These are phyloP conservation scores for Ptychobarbus kaznakovi DNA, from an alignment of 2,797 vertebrate genomes.

Conservation along the genomic window DNA sequence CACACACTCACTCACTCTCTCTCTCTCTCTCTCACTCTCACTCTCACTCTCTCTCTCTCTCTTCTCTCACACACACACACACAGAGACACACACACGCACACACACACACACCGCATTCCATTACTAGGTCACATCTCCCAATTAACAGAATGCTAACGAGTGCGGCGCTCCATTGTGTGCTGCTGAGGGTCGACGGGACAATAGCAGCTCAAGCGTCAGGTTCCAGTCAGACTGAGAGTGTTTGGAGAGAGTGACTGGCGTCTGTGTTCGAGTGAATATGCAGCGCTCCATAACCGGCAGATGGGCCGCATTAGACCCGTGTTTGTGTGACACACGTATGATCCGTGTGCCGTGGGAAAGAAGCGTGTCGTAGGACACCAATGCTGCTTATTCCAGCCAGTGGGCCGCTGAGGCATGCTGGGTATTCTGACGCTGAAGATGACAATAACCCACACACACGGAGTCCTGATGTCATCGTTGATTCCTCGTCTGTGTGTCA, in stretches of 20 bases:
- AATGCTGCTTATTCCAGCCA: constrained; percentile 84
- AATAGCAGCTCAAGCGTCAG: constrained; percentile 50
- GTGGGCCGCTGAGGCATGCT: constrained; percentile 87
- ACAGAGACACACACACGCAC: constrained; percentile 48
- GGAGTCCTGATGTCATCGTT: constrained; percentile 42
- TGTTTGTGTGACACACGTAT: constrained; percentile 40
- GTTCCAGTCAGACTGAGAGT: not conserved
- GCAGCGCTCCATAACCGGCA: constrained; percentile 24
- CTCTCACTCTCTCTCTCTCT: too few species aligned
- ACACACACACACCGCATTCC: constrained; percentile 57
- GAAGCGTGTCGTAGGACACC: constrained; percentile 85
- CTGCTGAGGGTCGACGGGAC: constrained; percentile 62
- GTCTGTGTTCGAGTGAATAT: not conserved
- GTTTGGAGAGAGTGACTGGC: not conserved
- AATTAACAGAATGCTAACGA: constrained; percentile 80
- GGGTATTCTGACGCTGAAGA: constrained; percentile 76
- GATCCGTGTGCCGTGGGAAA: constrained; percentile 77
- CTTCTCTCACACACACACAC: constrained; percentile 44
- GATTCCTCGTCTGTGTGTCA: constrained; percentile 40
- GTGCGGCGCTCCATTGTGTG: constrained; percentile 71
- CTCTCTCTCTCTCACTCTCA: too few species aligned
- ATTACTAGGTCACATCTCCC: constrained; percentile 66
- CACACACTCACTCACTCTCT: constrained; percentile 33
- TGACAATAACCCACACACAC: constrained; percentile 51
- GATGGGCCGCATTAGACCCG: constrained; percentile 52